A percentile compares a stretch with the other conserved stretches of the same genome.
Evolutionary conservation across 2,113 vertebrate species (phyloP).

Genomic region (Pionites leucogaster): DNA sequence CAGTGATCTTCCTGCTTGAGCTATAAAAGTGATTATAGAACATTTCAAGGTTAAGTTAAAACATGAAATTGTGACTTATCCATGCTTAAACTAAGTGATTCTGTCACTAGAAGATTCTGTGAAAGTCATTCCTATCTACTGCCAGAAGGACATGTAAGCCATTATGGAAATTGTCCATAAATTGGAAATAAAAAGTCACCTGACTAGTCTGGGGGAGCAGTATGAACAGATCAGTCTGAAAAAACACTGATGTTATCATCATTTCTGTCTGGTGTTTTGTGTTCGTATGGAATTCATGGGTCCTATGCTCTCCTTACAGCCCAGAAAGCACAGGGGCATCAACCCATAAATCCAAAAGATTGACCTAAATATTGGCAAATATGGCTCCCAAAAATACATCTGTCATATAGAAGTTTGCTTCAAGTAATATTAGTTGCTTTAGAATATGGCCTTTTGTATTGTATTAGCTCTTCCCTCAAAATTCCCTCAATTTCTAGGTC

Average conservation of each 20-base stretch:
- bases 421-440: neutral
- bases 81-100: neutral
- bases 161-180: neutral
- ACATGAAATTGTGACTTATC: fast-evolving
- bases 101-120: neutral
- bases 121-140: neutral
- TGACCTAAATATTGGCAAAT: neutral
- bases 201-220: fast-evolving
- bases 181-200: neutral
- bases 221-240: neutral
- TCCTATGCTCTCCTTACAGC: neutral
- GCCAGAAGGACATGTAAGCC: neutral
- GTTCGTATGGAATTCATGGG: neutral
- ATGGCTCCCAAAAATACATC: neutral
- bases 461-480: neutral
- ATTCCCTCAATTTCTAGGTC: neutral
- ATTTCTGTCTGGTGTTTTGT: neutral
- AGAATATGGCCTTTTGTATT: neutral
- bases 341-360: fast-evolving
- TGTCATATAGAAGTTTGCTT: neutral
- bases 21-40: neutral
- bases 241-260: fast-evolving
- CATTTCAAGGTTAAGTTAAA: neutral
- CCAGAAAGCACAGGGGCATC: neutral
- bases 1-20: neutral